These are phyloP conservation scores for Rhysida immarginata DNA, from an alignment of 1,140 invertebrate genomes.

Conservation along the genomic window DNA sequence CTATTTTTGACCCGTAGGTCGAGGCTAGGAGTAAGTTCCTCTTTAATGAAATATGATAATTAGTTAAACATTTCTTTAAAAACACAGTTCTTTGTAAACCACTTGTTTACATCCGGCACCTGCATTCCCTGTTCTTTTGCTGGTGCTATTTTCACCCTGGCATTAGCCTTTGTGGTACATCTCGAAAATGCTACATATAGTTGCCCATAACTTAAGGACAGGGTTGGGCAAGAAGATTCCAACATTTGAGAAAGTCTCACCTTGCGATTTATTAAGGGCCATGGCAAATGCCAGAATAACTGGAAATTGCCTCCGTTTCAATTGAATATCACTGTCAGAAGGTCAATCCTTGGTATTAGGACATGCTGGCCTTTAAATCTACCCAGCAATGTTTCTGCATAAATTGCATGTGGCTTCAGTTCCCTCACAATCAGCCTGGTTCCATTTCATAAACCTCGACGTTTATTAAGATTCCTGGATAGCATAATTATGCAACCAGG, in stretches of 20 bases:
- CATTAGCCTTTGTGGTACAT: not conserved
- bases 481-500: constrained; percentile 18
- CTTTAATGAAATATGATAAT: too few relatives aligned
- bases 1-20: too few relatives aligned
- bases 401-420: not conserved
- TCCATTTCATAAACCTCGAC: constrained; percentile 16
- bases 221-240: not conserved
- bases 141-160: not conserved
- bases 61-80: too few relatives aligned
- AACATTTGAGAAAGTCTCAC: not conserved
- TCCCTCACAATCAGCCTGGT: constrained; percentile 14
- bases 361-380: not conserved
- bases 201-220: not conserved
- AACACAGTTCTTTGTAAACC: not conserved
- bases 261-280: too few relatives aligned
- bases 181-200: not conserved
- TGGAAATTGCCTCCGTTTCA: not conserved
- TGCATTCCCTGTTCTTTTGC: not conserved
- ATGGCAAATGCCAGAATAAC: too few relatives aligned
- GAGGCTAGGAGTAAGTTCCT: too few relatives aligned
- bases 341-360: not conserved
- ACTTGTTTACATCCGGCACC: not conserved
- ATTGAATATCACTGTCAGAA: not conserved
- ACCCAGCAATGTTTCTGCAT: not conserved
- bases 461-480: constrained; percentile 13